Evolutionary conservation across 2,113 vertebrate species (phyloP).

Genomic region (Melanerpes formicivorus): DNA sequence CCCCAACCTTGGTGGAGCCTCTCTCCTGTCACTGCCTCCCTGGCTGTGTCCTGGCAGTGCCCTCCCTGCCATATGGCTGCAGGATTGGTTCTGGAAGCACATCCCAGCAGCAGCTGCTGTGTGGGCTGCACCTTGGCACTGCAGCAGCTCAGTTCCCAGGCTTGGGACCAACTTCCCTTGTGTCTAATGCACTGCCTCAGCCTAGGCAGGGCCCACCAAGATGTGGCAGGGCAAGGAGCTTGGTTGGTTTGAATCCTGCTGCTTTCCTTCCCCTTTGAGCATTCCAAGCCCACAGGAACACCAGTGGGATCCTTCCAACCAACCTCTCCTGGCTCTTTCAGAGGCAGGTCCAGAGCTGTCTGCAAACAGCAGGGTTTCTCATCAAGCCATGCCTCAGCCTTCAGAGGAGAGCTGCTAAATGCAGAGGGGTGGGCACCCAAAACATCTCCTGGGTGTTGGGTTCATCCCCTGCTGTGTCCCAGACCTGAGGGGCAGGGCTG

Average conservation of each 20-base stretch:
- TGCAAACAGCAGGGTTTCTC: not conserved
- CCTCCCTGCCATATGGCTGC: not conserved
- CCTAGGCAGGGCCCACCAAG: not conserved
- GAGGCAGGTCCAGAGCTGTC: not conserved
- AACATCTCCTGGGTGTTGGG: too few relatives aligned
- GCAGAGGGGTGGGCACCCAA: too few relatives aligned
- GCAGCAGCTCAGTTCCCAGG: not conserved
- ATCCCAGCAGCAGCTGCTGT: not conserved
- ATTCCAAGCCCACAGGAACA: fast-evolving
- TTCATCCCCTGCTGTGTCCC: too few relatives aligned
- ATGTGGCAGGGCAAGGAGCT: not conserved
- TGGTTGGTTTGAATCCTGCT: not conserved
- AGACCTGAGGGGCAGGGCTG: too few relatives aligned
- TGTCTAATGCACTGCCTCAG: not conserved
- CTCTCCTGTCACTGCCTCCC: not conserved
- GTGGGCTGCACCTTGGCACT: not conserved
- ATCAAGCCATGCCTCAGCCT: not conserved
- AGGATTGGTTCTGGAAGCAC: not conserved
- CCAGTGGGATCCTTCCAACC: not conserved
- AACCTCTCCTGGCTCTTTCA: not conserved
- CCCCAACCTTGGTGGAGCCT: not conserved
- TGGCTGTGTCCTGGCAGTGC: not conserved
- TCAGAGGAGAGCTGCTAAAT: not conserved
- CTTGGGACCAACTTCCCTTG: not conserved
- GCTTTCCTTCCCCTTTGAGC: not conserved